Evolutionary conservation across 1,140 invertebrate genomes (phyloP).

Genomic region (Rhynchophorus ferrugineus): DNA sequence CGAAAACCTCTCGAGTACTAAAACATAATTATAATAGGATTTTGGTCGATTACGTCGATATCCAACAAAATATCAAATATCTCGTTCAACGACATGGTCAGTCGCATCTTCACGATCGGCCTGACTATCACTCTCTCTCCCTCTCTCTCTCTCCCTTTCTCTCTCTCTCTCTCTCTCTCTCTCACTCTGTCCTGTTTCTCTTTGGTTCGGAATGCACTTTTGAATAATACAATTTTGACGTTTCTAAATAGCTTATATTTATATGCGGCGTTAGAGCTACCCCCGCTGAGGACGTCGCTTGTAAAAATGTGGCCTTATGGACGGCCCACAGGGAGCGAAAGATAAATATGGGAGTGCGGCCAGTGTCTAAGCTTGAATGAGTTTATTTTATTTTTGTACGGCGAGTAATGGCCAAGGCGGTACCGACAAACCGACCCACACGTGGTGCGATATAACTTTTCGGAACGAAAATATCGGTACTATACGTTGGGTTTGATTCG

Average conservation of each 20-base stretch:
- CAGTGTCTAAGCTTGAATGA: not conserved
- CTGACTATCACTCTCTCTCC: too few species aligned
- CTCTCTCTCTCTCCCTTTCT: too few species aligned
- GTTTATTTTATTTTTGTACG: too few species aligned
- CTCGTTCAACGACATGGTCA: conserved; percentile 2
- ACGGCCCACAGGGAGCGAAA: conserved; percentile 17
- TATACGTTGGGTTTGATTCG: too few species aligned
- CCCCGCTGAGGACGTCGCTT: conserved; percentile 19
- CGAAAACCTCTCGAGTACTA: too few species aligned
- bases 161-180: too few species aligned
- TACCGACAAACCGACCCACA: too few species aligned
- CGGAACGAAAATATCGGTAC: too few species aligned
- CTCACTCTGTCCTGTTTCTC: too few species aligned
- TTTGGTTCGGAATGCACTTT: conserved; percentile 22
- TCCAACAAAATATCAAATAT: conserved; percentile 11
- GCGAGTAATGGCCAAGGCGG: too few species aligned
- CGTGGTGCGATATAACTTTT: too few species aligned
- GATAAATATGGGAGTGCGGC: conserved; percentile 15
- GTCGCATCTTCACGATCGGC: conserved; percentile 5
- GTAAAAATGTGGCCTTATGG: conserved; percentile 22
- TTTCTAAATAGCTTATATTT: conserved; percentile 31
- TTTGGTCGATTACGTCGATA: not conserved
- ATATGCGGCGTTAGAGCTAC: conserved; percentile 23
- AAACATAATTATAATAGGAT: not conserved
- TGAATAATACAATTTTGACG: conserved; percentile 32